phyloP scores from a whole-genome alignment of 1,140 invertebrate genomes.

The Daktulosphaira vitifoliae region DNA sequence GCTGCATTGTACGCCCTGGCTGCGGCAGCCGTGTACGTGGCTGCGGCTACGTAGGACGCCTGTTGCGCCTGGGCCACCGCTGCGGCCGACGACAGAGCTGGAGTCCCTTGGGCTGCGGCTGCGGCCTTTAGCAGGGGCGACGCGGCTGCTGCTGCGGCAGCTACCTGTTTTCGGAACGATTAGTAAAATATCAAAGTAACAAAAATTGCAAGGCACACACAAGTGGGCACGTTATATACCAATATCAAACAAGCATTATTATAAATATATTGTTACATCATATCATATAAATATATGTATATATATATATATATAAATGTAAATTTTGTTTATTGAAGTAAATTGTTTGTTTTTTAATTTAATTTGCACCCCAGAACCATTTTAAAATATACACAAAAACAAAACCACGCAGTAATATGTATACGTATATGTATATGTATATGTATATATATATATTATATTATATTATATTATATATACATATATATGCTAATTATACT shows the following conservation, averaged over 20 bases:
- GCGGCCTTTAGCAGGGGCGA: constrained; percentile 60
- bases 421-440: neutral
- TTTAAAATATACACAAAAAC: neutral
- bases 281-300: neutral
- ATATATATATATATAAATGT: too few relatives aligned
- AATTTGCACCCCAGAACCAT: constrained; percentile 1
- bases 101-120: constrained; percentile 54
- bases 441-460: neutral
- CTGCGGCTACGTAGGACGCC: constrained; percentile 71
- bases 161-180: constrained; percentile 45
- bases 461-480: too few relatives aligned
- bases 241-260: constrained; percentile 22
- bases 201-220: constrained; percentile 42
- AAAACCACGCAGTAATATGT: neutral
- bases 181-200: constrained; percentile 22
- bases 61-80: constrained; percentile 51
- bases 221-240: constrained; percentile 20
- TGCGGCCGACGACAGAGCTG: constrained; percentile 35
- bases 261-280: constrained; percentile 11
- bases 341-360: neutral
- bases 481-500: too few relatives aligned
- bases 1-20: constrained; percentile 61
- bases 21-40: constrained; percentile 70
- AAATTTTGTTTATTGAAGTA: too few relatives aligned
- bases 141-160: constrained; percentile 54